These are phyloP conservation scores for Asarcornis scutulata DNA, from an alignment of 2,113 vertebrate species.

Conservation along the genomic window DNA sequence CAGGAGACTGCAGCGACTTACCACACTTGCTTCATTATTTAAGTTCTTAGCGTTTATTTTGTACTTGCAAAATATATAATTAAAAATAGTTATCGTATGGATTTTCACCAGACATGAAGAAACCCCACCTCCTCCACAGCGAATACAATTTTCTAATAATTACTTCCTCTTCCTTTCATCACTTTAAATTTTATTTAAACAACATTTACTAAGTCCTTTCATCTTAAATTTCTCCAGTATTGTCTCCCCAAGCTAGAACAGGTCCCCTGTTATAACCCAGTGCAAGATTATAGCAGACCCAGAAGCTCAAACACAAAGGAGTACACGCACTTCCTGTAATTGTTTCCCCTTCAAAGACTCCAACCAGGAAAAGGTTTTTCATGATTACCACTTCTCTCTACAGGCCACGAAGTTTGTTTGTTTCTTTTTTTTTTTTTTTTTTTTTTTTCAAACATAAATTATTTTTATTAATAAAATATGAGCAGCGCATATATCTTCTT, in stretches of 20 bases:
- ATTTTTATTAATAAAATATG: not conserved
- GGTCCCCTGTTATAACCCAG: not conserved
- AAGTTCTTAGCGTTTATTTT: constrained; percentile 45
- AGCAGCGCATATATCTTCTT: not conserved
- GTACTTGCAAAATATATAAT: constrained; percentile 35
- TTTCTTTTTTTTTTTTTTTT: no score
- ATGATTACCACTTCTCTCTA: not conserved
- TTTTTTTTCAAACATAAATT: not conserved
- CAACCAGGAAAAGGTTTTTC: not conserved
- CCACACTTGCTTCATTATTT: not conserved
- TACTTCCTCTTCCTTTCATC: not conserved
- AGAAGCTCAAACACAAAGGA: not conserved
- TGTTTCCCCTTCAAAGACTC: not conserved
- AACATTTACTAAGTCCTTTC: not conserved
- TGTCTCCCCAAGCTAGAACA: constrained; percentile 8
- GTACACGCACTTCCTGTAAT: not conserved
- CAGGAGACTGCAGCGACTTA: not conserved
- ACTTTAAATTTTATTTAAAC: not conserved
- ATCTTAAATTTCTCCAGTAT: not conserved
- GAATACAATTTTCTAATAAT: not conserved
- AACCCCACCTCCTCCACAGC: constrained; percentile 21
- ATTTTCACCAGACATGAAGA: constrained; percentile 16
- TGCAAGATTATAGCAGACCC: not conserved
- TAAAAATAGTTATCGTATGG: constrained; percentile 29
- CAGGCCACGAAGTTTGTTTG: not conserved